phyloP scores from a whole-genome alignment of 2,888 invertebrate species.

The Tortrix viridana region DNA sequence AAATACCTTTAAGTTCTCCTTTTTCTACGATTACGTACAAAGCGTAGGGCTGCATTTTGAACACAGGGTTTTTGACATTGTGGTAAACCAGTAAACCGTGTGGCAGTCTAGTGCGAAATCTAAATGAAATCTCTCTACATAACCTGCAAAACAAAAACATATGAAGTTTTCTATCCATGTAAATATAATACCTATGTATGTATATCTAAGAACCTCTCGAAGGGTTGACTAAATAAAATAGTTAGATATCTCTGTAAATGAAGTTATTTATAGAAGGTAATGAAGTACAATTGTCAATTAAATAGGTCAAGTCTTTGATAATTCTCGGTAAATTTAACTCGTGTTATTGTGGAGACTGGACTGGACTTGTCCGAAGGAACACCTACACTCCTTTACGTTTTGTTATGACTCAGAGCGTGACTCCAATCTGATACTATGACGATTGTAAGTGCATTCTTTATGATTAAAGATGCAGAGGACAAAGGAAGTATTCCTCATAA shows the following conservation, averaged over 20 bases:
- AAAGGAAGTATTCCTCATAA: neutral
- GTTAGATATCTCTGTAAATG: too few relatives aligned
- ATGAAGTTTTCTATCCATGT: too few relatives aligned
- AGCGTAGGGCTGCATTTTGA: constrained; percentile 93
- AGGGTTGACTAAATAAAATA: too few relatives aligned
- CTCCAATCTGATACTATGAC: neutral
- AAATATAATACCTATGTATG: too few relatives aligned
- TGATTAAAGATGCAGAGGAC: neutral
- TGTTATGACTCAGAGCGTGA: neutral
- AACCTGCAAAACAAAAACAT: constrained; percentile 82
- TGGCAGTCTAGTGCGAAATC: constrained; percentile 93
- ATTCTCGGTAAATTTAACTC: too few relatives aligned
- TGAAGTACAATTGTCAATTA: too few relatives aligned
- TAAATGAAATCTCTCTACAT: constrained; percentile 94
- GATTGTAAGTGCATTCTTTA: neutral
- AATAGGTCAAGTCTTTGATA: too few relatives aligned
- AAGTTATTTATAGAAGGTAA: too few relatives aligned
- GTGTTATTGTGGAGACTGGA: neutral
- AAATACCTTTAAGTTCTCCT: constrained; percentile 90
- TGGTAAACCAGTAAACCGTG: constrained; percentile 95
- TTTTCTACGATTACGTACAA: constrained; percentile 96
- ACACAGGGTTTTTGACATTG: constrained; percentile 94
- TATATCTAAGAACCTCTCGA: too few relatives aligned
- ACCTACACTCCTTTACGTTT: neutral
- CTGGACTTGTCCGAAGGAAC: neutral